A percentile compares a stretch with the other conserved stretches of the same genome.
These are phyloP conservation scores for Neopipo cinnamomea DNA, from an alignment of 2,113 vertebrate genomes.

Conservation along the genomic window DNA sequence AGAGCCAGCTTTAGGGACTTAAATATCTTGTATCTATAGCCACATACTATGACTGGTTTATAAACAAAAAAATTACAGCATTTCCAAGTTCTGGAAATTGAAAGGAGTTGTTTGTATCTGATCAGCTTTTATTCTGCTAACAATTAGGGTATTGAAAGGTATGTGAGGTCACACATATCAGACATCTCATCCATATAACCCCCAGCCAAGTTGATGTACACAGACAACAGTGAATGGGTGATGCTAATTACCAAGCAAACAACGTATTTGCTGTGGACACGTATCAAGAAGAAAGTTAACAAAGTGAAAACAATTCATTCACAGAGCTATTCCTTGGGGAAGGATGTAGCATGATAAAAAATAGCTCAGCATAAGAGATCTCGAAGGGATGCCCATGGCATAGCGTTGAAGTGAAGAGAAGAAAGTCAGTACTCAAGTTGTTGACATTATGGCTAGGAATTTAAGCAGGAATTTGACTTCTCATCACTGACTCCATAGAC, in stretches of 20 bases:
- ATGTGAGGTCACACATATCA: background rate
- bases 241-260: background rate
- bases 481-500: background rate
- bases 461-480: conserved; percentile 2
- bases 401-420: background rate
- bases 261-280: background rate
- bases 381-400: background rate
- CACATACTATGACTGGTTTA: background rate
- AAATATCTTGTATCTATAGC: background rate
- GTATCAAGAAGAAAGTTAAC: background rate
- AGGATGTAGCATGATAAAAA: background rate
- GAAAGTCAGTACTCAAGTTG: background rate
- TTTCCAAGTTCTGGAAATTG: background rate
- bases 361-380: background rate
- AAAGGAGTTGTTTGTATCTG: background rate
- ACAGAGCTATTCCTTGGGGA: background rate
- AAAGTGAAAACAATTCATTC: background rate
- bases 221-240: background rate
- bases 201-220: background rate
- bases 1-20: background rate
- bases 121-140: background rate
- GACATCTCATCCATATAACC: background rate
- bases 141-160: background rate
- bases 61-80: background rate
- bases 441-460: background rate